Percentiles rank a stretch among this genome's conserved stretches.
Evolutionary conservation across 2,888 invertebrate species (phyloP).

Genomic region (Lypha dubia): DNA sequence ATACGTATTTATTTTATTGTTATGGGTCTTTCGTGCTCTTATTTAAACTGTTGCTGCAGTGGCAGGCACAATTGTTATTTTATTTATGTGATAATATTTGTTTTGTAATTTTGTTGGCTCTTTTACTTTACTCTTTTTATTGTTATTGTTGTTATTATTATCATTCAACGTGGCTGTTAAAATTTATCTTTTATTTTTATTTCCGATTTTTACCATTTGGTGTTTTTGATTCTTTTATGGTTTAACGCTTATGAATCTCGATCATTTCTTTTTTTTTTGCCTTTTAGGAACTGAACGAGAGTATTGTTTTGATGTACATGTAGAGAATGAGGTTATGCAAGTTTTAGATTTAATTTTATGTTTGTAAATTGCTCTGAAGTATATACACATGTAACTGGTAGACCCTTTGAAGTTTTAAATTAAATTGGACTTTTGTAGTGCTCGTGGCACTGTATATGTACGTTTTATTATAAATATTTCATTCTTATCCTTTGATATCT

Average conservation of each 20-base stretch:
- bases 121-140: background rate
- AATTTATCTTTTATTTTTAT: slow-evolving; percentile 40
- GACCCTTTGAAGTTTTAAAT: too few relatives aligned
- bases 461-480: too few relatives aligned
- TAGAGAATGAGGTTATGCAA: too few relatives aligned
- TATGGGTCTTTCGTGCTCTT: slow-evolving; percentile 18
- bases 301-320: background rate
- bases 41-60: slow-evolving; percentile 39
- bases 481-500: too few relatives aligned
- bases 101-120: slow-evolving; percentile 7
- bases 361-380: too few relatives aligned
- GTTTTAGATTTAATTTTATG: too few relatives aligned
- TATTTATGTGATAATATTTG: slow-evolving; percentile 16
- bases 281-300: too few relatives aligned
- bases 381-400: too few relatives aligned
- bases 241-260: slow-evolving; percentile 21
- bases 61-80: slow-evolving; percentile 13
- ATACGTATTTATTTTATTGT: slow-evolving; percentile 14
- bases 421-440: too few relatives aligned
- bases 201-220: slow-evolving; percentile 34
- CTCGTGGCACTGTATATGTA: too few relatives aligned
- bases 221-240: slow-evolving; percentile 33
- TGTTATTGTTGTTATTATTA: slow-evolving; percentile 33
- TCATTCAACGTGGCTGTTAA: slow-evolving; percentile 28
- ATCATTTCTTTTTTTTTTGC: background rate